Evolutionary conservation across 1,140 invertebrate genomes (phyloP), one percentile per base, ranked within the genome.

Genomic region (Eubasilissa regina): DNA sequence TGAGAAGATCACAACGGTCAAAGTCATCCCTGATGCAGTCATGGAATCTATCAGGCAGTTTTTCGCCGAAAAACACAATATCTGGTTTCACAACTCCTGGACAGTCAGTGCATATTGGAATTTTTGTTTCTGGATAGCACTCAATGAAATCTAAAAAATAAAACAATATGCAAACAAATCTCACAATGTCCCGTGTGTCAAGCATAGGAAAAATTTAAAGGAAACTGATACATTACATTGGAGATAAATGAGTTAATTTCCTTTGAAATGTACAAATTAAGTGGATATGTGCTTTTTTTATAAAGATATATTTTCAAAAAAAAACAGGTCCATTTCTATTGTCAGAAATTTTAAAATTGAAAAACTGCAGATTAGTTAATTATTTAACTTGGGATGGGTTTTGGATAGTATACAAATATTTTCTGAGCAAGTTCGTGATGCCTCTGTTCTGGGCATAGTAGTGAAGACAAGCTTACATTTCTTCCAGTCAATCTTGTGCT

Each of bases 31-130:
- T 87, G 3, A 92, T 87, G 64, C 91, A 90, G 13, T 85, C 84
- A 83, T 94, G 93, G 87, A 97, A 98, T 74, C 92, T 91, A 0
- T 90, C 85, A 0, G 97, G 96, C 47, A 99, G 89, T 85, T 90
- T 91, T 90, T 99, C 97, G 19, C 97, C 97, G 89, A 98, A 98
- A 87, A 98, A 98, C 0, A 98, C 93, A 85, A 98, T 97, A 85
- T 98, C 97, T 43, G 97, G 97, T 86, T 98, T 98, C 0, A 98
- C 95, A 43, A 97, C 87, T 9, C 93, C 93, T 25, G 92, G 90
- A 68, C 92, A 91, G 80, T 85, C 91, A 75, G 84, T 91, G 85
- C 97, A 98, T 80, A 91, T 93, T 45, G 96, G 96, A 75, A 97
- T 90, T 60, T 90, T 85, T 83, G 93, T 93, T 13, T 90, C 85